Evolutionary conservation across 2,113 vertebrate species (phyloP), one percentile per base, ranked within the genome.

Genomic region (Irena cyanogastra): DNA sequence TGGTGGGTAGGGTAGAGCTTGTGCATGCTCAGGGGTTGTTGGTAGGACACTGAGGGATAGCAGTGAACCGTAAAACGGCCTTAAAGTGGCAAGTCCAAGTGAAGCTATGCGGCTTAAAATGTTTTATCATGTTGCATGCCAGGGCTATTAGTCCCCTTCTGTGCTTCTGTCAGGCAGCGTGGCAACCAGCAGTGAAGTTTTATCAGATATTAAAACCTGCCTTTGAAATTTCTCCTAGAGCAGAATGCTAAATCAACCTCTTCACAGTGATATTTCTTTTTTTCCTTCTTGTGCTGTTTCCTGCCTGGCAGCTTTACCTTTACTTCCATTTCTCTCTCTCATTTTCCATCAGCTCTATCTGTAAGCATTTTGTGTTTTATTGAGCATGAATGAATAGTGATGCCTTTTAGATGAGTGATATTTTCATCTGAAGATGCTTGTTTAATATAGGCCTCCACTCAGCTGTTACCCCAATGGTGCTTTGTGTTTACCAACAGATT

Each of bases 351-450:
- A 90, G 61, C 70, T 93, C 90, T 93, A 50, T 97, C 88, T 96
- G 95, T 95, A 96, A 93, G 92, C 88, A 82, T 95, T 96, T 95
- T 75, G 88, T 94, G 95, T 95, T 96, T 95, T 96, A 97, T 95
- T 95, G 96, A 96, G 94, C 96, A 92, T 97, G 95, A 84, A 97
- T 95, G 90, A 96, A 86, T 83, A 82, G 90, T 84, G 95, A 90
- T 96, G 93, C 77, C 80, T 96, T 96, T 93, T 84, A 82, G 93
- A 92, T 92, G 95, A 94, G 77, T 90, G 94, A 89, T 93, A 93
- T 92, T 96, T 96, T 95, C 83, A 95, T 93, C 90, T 57, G 53
- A 87, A 93, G 72, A 71, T 18, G 42, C 86, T 89, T 81, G 80
- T 71, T 97, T 96, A 96, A 94, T 76, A 30, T 7, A 64, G 61